Evolutionary conservation across 2,113 vertebrate species (phyloP), one percentile per base, ranked within the genome.

Genomic region (Aviceda subcristata): DNA sequence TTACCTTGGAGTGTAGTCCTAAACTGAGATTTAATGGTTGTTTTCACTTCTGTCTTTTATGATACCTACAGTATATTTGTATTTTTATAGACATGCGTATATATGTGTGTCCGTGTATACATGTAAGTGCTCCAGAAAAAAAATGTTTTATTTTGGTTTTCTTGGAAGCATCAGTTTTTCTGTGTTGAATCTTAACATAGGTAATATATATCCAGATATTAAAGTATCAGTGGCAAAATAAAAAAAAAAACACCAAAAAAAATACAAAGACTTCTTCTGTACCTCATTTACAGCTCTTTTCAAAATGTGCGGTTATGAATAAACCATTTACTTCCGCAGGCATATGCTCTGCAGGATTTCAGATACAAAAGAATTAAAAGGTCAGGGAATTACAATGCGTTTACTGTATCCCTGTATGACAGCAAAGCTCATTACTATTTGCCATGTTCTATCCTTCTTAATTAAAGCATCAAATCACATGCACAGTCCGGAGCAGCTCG

Each of bases 291-390:
- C 41, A 83, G 80, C 36, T 85, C 67, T 92, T 74, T 79, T 75
- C 38, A 85, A 80, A 55, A 82, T 41, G 53, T n/a, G 50, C 76
- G 57, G 41, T 79, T 91, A 94, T 96, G 87, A 97, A 96, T 82
- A 97, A 94, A 78, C 72, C 55, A 72, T 92, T 95, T 93, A 34
- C 36, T 92, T 95, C 76, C 22, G 4, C 15, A 71, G 55, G 55
- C 59, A 48, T 32, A 20, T 2, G 15, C 78, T 78, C 64, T 72
- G 82, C 68, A 62, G 50, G 34, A 84, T 89, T 96, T 95, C 81
- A 66, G 71, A 59, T 62, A 62, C 11, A 91, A 91, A 88, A 76
- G 46, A 71, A 53, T 92, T 80, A 80, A 72, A 90, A 76, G 64
- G 68, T 67, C 71, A 51, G 71, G 81, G n/a, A 86, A 92, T 86